Evolutionary conservation across 2,888 invertebrate genomes (phyloP).

Genomic region (Argynnis bischoffii): DNA sequence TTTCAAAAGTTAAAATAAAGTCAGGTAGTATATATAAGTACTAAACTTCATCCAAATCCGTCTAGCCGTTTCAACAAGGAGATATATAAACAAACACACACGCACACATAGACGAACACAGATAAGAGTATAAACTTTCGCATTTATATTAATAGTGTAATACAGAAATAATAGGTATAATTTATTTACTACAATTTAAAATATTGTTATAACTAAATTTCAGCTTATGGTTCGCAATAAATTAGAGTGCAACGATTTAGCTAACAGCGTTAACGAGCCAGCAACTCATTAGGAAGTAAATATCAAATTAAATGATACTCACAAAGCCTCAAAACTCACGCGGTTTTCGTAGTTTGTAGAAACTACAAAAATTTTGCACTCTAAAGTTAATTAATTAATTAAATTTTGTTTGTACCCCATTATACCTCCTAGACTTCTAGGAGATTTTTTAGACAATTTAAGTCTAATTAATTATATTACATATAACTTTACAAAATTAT

Average conservation of each 20-base stretch:
- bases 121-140: too few species aligned
- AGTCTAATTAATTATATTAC: too few species aligned
- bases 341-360: conserved; percentile 13
- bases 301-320: conserved; percentile 29
- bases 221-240: not conserved
- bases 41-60: too few species aligned
- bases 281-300: conserved; percentile 23
- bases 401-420: not conserved
- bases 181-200: not conserved
- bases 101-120: too few species aligned
- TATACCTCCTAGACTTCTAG: too few species aligned
- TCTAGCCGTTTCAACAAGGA: too few species aligned
- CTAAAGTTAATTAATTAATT: conserved; percentile 8
- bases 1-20: too few species aligned
- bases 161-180: not conserved
- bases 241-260: conserved; percentile 12
- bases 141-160: too few species aligned
- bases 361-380: not conserved
- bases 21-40: too few species aligned
- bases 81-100: too few species aligned
- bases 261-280: conserved; percentile 18
- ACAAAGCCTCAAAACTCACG: conserved; percentile 12
- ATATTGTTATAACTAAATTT: not conserved
- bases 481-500: too few species aligned
- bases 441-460: not conserved